phyloP scores from a whole-genome alignment of 2,888 invertebrate species.

The Epinotia brunnichana region DNA sequence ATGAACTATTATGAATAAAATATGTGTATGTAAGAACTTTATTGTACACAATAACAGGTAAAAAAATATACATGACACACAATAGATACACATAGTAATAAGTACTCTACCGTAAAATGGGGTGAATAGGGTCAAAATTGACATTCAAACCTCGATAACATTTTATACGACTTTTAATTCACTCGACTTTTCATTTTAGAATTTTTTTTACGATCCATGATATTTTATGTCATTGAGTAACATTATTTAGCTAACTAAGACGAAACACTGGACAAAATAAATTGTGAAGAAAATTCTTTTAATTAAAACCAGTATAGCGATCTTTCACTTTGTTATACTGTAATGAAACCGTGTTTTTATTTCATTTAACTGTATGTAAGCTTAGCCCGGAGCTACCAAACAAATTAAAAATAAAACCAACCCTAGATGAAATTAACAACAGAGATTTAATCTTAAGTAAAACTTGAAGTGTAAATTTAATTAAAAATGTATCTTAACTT shows the following conservation, averaged over 20 bases:
- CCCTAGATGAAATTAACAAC: slow-evolving; percentile 64
- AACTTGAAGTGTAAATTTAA: slow-evolving; percentile 33
- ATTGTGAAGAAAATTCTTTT: slow-evolving; percentile 8
- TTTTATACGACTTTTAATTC: too few relatives aligned
- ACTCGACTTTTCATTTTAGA: too few relatives aligned
- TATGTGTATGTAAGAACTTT: too few relatives aligned
- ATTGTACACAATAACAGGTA: too few relatives aligned
- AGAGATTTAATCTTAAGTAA: slow-evolving; percentile 59
- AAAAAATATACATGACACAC: too few relatives aligned
- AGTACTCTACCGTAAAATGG: too few relatives aligned
- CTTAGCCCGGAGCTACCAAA: slow-evolving; percentile 60
- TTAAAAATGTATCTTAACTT: slow-evolving; percentile 35
- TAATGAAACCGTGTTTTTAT: slow-evolving; percentile 55
- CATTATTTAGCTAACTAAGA: neutral
- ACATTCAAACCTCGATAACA: too few relatives aligned
- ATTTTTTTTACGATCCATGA: too few relatives aligned
- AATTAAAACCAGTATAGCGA: slow-evolving; percentile 15
- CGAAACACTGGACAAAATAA: neutral
- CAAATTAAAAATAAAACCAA: slow-evolving; percentile 63
- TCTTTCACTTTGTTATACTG: slow-evolving; percentile 1
- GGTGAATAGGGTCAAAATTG: too few relatives aligned
- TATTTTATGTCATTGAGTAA: too few relatives aligned
- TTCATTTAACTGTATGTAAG: slow-evolving; percentile 63
- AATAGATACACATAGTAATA: too few relatives aligned
- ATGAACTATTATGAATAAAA: too few relatives aligned